Base-by-base conservation (phyloP, 2,113 vertebrate species). In the Cranoglanis bouderius region DNA sequence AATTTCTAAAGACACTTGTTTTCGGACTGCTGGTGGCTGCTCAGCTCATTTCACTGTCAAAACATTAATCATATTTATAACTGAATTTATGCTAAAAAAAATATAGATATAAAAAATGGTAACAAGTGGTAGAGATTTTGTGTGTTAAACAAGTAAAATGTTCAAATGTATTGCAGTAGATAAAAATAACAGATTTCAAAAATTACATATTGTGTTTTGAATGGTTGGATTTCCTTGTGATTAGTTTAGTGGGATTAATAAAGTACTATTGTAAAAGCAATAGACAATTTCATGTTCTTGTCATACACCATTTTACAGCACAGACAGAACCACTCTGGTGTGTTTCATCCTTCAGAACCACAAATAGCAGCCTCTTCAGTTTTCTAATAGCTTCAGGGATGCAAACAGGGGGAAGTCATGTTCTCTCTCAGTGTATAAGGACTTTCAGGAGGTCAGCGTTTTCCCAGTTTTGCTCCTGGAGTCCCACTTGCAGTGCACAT, bases 331-430 rank as follows among this genome's bases (percentile, higher is more conserved):
- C 51, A 35, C 18, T 35, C 29, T 8, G 6, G n/a, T 0, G 29
- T 35, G 51, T 82, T 55, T 82, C 8, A 57, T 55, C 10, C 53
- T 38, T 57, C 18, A 38, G 51, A 38, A 18, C 32, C 19, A 43
- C n/a, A 83, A 83, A 83, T 40, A 83, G 38, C 35, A 61, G 35
- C 81, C 21, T 83, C 57, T 61, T 83, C 35, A 83, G 81, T 61
- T 29, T 29, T 29, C 57, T 61, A 40, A 61, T 83, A 83, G 55
- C 81, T 61, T 61, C 35, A 61, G 35, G 55, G 24, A 83, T 26
- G 5, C 12, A 61, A 43, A 83, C 35, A 26, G 35, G 8, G 24
- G 57, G 5, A 83, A 29, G 35, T 55, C 35, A 3, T 13, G 6
- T 49, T 78, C 14, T 82, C 35, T 83, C 24, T 83, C 38, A 6